These are phyloP conservation scores for Chloromyia formosa DNA, from an alignment of 2,888 invertebrate species.

Conservation along the genomic window DNA sequence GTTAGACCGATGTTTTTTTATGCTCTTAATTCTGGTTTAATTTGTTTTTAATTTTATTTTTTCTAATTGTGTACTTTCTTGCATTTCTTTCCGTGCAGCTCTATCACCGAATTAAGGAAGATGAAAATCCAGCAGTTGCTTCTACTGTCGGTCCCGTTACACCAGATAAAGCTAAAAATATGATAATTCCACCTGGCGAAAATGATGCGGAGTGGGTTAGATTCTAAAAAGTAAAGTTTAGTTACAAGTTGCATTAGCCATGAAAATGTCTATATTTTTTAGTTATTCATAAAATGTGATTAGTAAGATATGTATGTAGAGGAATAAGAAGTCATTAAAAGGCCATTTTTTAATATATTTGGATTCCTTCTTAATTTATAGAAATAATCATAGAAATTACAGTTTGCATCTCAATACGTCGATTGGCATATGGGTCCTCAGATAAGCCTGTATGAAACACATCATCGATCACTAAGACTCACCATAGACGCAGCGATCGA, in stretches of 20 bases:
- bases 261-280: conserved; percentile 6
- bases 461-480: too few species aligned
- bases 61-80: not conserved
- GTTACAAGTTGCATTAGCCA: not conserved
- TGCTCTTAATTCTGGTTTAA: not conserved
- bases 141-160: conserved; percentile 8
- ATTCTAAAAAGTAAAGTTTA: conserved; percentile 42
- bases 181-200: conserved; percentile 33
- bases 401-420: too few species aligned
- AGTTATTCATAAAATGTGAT: conserved; percentile 6
- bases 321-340: not conserved
- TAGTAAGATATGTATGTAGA: conserved; percentile 20
- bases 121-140: not conserved
- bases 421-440: too few species aligned
- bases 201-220: conserved; percentile 50
- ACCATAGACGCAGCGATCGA: too few species aligned
- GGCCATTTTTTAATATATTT: too few species aligned
- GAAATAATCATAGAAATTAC: not conserved
- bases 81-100: conserved; percentile 41
- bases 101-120: conserved; percentile 43
- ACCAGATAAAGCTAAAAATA: conserved; percentile 22
- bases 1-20: conserved; percentile 4
- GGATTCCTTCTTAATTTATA: not conserved
- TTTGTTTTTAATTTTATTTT: conserved; percentile 19
- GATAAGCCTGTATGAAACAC: too few species aligned